Evolutionary conservation across 2,888 invertebrate species (phyloP).

Genomic region (Parnassius apollo): DNA sequence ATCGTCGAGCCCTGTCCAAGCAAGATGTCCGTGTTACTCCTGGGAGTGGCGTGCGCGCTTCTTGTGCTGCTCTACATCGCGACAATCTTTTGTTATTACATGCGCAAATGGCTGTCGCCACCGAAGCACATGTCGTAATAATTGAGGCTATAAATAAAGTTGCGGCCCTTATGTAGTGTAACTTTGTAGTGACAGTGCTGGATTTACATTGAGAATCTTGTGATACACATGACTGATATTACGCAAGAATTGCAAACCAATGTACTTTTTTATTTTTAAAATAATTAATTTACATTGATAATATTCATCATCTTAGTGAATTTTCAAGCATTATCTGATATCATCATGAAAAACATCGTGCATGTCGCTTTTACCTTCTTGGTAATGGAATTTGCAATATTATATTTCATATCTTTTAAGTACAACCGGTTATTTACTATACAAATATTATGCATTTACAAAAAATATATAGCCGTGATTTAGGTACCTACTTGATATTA

Average conservation of each 20-base stretch:
- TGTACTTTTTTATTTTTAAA: conserved; percentile 34
- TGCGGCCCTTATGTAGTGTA: conserved; percentile 33
- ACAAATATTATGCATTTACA: neutral
- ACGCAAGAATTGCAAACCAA: conserved; percentile 41
- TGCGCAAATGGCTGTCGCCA: conserved; percentile 94
- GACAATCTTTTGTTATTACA: conserved; percentile 95
- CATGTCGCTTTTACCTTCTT: conserved; percentile 67
- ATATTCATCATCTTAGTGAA: neutral
- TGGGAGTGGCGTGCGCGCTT: conserved; percentile 95
- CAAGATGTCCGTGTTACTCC: conserved; percentile 93
- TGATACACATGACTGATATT: conserved; percentile 72
- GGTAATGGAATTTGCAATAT: conserved; percentile 47
- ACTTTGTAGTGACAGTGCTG: conserved; percentile 32
- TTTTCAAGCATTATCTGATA: conserved; percentile 28
- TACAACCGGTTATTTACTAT: conserved; percentile 5
- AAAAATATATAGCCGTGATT: conserved; percentile 8
- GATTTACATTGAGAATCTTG: conserved; percentile 51
- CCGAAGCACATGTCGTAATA: conserved; percentile 86
- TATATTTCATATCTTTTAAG: conserved; percentile 14
- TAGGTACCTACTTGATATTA: conserved; percentile 2
- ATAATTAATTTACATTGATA: neutral
- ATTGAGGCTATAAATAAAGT: conserved; percentile 27
- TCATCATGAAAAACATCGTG: conserved; percentile 62
- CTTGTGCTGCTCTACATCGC: conserved; percentile 94
- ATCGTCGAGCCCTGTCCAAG: conserved; percentile 95